Evolutionary conservation across 2,888 invertebrate species (phyloP), one percentile per base, ranked within the genome.

Genomic region (Drosophila paranaensis): DNA sequence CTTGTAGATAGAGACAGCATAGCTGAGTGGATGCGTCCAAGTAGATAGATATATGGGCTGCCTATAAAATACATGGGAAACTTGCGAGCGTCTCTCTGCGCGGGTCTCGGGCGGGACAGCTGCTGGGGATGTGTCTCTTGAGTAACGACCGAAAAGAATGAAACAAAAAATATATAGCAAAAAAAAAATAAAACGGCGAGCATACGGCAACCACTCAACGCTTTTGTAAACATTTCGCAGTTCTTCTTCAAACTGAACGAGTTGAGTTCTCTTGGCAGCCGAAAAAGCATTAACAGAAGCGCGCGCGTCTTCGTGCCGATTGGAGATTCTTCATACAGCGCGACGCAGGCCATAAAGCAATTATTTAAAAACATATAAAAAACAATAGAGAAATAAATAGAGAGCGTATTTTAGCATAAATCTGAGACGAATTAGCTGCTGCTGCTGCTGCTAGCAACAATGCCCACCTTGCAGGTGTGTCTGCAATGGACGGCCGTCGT

Each of bases 401-500:
- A 43, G n/a, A 71, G 45, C 11, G 55, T 37, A 57, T 55, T 56
- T 60, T 42, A 57, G 63, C 63, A 51, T 63, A 42, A 51, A 37
- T 64, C 54, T 16, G 43, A 45, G 50, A 51, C 39, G 11, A 25
- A 63, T 33, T 42, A 48, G 45, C 55, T 39, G 37, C 43, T 20
- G 20, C 20, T 20, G 20, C 20, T 20, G 1, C 20, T 51, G 35
- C n/a, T n/a, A 43, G 37, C 63, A 53, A 67, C 27, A 40, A 90
- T 88, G 91, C 74, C 88, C 37, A 83, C 90, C 45, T 58, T 82
- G 37, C 88, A 91, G 75, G 82, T 88, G 72, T 89, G 85, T 71
- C 71, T 91, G 63, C 91, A 91, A 77, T 91, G 91, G 91, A 76
- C 88, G 20, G 75, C 89, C 43, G 80, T 91, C 9, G 65, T 89